Base-by-base conservation (phyloP, 2,113 vertebrate genomes). In the Hippoglossus stenolepis region DNA sequence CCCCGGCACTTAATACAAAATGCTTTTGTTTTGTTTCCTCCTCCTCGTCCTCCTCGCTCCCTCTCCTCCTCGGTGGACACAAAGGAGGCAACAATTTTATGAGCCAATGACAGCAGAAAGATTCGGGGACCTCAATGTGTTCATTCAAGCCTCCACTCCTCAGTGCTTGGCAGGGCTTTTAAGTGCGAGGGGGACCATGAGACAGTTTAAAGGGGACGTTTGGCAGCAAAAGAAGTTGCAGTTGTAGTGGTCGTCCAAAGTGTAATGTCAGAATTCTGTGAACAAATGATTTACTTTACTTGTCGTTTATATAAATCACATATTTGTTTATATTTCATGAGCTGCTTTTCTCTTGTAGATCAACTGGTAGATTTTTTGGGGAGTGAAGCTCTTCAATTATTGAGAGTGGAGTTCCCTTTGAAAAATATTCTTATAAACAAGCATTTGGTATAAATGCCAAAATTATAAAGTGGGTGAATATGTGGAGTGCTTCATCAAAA, bases 41-140 rank as follows among this genome's bases (percentile, higher is more conserved):
- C 58, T 7, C 35, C 11, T 71, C 45, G 63, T 63, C 79, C 56
- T 74, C 76, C 78, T 69, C 57, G 4, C 85, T 77, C 87, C 38
- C 76, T 73, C 66, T 68, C 54, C 81, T 85, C 84, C 80, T 77
- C 57, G 40, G 68, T 49, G 68, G 73, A 87, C 10, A 91, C 89
- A 93, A 93, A 90, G 80, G 65, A 91, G 77, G 85, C 87, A 89
- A 84, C 79, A 74, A 89, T 93, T 93, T 94, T 94, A 93, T 92
- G 89, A 94, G 89, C 90, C 92, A 93, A 85, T 89, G 87, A 94
- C 91, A 92, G 90, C 77, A 86, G 92, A 93, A 90, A 86, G 83
- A 93, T 92, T 92, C 88, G 76, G 85, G 87, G 83, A 79, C 85
- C 84, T 91, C 84, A 93, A 89, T 90, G 89, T 87, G 84, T 81